Evolutionary conservation across 2,113 vertebrate genomes (phyloP).

Genomic region (Macaca nemestrina): DNA sequence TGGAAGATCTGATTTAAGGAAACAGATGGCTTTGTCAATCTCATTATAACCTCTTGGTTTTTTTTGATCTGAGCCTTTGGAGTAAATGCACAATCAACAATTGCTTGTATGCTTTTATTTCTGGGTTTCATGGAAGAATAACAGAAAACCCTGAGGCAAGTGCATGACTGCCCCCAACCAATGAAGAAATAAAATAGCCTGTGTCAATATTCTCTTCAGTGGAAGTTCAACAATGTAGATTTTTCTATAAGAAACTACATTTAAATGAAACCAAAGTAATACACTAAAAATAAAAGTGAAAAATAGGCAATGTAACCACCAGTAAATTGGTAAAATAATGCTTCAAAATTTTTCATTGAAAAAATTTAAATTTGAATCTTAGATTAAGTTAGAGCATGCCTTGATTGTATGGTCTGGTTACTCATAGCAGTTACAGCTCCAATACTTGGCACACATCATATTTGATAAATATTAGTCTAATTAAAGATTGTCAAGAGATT

Average conservation of each 20-base stretch:
- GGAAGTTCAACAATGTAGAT: not conserved
- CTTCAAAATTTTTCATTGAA: not conserved
- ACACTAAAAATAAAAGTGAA: not conserved
- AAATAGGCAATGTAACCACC: not conserved
- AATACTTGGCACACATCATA: not conserved
- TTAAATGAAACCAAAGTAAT: not conserved
- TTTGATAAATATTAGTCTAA: conserved; percentile 22
- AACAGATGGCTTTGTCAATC: not conserved
- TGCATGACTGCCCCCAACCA: not conserved
- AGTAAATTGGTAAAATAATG: not conserved
- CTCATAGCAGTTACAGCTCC: not conserved
- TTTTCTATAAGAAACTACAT: not conserved
- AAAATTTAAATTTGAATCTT: not conserved
- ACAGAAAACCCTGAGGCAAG: not conserved
- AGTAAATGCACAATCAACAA: not conserved
- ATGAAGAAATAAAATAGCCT: not conserved
- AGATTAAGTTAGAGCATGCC: not conserved
- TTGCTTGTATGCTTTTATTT: not conserved
- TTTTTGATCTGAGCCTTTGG: not conserved
- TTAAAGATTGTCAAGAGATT: conserved; percentile 43
- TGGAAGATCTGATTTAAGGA: not conserved
- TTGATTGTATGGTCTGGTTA: not conserved
- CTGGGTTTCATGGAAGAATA: not conserved
- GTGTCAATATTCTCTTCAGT: not conserved
- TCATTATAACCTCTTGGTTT: not conserved